These are phyloP conservation scores for Anabacerthia variegaticeps DNA, from an alignment of 2,797 vertebrate species.

Conservation along the genomic window DNA sequence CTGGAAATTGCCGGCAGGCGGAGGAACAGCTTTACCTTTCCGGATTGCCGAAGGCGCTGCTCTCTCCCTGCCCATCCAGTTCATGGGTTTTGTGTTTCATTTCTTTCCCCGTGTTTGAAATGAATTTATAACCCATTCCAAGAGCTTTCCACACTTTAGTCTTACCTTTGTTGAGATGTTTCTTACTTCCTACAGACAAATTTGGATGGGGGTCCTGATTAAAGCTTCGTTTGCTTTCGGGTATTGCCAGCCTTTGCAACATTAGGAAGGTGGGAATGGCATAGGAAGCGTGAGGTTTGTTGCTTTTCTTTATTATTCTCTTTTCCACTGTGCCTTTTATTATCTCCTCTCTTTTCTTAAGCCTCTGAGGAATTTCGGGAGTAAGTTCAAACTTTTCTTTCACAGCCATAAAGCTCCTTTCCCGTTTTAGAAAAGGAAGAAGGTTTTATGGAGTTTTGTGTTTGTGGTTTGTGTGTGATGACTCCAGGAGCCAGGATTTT, in stretches of 20 bases:
- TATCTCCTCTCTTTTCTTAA: conserved; percentile 20
- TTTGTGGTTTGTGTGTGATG: neutral
- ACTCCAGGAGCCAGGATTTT: neutral
- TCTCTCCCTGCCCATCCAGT: neutral
- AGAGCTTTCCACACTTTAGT: neutral
- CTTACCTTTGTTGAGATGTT: neutral
- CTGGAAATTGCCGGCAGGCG: neutral
- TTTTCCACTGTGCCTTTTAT: neutral
- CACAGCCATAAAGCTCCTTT: conserved; percentile 28
- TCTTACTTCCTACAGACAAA: neutral
- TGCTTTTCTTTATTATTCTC: neutral
- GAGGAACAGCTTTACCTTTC: neutral
- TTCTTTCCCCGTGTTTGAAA: neutral
- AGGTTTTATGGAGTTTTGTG: conserved; percentile 18
- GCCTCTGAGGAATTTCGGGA: conserved; percentile 46
- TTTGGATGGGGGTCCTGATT: neutral
- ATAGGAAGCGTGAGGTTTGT: neutral
- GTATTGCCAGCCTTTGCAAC: neutral
- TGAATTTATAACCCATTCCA: neutral
- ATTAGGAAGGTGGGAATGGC: neutral
- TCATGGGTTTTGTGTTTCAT: neutral
- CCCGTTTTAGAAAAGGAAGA: neutral
- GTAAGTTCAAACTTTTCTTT: conserved; percentile 31
- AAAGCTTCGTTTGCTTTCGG: neutral
- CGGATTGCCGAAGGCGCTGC: neutral